These are phyloP conservation scores for Pygmarrhopalites habei DNA, from an alignment of 1,140 invertebrate genomes.

Conservation along the genomic window DNA sequence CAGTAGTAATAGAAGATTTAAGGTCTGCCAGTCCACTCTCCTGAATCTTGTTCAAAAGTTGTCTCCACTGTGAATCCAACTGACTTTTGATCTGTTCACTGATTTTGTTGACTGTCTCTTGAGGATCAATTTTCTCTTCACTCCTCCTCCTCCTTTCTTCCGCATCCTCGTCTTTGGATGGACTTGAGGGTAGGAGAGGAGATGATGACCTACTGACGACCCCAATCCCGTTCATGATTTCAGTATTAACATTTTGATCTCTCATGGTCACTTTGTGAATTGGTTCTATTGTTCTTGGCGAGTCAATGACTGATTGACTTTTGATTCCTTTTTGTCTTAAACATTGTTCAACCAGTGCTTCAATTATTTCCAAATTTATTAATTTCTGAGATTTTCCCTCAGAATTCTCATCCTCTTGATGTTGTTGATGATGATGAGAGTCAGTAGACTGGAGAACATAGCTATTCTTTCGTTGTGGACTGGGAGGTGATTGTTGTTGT, in stretches of 20 bases:
- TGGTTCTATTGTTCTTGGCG: not conserved
- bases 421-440: constrained; percentile 1
- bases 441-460: not conserved
- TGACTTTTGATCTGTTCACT: not conserved
- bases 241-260: not conserved
- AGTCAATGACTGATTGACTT: constrained; percentile 4
- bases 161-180: not conserved
- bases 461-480: not conserved
- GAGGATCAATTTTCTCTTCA: constrained; percentile 8
- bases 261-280: not conserved
- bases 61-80: constrained; percentile 22
- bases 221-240: not conserved
- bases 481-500: not conserved
- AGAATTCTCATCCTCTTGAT: not conserved
- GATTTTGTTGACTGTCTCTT: constrained; percentile 8
- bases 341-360: constrained; percentile 23
- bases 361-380: constrained; percentile 15
- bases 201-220: not conserved
- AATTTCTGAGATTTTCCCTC: not conserved
- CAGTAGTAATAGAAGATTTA: constrained; percentile 2
- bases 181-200: not conserved
- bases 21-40: constrained; percentile 23
- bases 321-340: constrained; percentile 20
- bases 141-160: constrained; percentile 3
- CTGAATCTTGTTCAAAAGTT: constrained; percentile 21